Evolutionary conservation across 2,113 vertebrate species (phyloP), one percentile per base, ranked within the genome.

Genomic region (Onychostruthus taczanowskii): DNA sequence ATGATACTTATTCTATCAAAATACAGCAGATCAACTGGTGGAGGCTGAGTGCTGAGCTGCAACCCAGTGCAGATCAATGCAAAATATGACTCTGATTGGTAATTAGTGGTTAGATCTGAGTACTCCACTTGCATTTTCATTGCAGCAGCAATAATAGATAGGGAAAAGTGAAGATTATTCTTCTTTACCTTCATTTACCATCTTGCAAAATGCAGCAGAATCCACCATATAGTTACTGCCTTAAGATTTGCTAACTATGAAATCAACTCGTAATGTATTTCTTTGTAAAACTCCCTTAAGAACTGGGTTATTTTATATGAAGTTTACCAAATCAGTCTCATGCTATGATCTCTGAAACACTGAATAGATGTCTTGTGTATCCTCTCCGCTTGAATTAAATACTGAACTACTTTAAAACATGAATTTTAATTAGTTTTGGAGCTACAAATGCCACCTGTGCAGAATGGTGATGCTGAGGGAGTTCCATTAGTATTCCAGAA

Each of bases 401-500:
- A 76, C 62, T 33, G 59, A 79, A 43, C 53, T 87, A 85, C 66
- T 93, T 95, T 93, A 84, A 85, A 95, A 89, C 50, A 89, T 66
- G 43, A 67, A 93, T 96, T 94, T 96, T 91, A 97, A 93, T 95
- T 77, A 91, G 78, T 70, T 95, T 69, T 90, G 64, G 49, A 93
- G 49, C 67, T 93, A 95, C 95, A 95, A 95, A 91, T 82, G 94
- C 87, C 91, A 94, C 94, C 93, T 96, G 91, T 75, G 84, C 67
- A 87, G 78, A 91, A 91, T 94, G 89, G 58, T 87, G 91, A 94
- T 94, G 78, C 62, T 87, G 43, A 94, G 74, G 89, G 78, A 95
- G 84, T 91, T 94, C 96, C 87, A 90, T 94, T 95, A 93, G 77
- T 87, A 93, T 93, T 95, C 85, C 61, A 93, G 67, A 95, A 95